Base-by-base conservation (phyloP, 2,797 vertebrate species). In the Hyperoplus immaculatus region DNA sequence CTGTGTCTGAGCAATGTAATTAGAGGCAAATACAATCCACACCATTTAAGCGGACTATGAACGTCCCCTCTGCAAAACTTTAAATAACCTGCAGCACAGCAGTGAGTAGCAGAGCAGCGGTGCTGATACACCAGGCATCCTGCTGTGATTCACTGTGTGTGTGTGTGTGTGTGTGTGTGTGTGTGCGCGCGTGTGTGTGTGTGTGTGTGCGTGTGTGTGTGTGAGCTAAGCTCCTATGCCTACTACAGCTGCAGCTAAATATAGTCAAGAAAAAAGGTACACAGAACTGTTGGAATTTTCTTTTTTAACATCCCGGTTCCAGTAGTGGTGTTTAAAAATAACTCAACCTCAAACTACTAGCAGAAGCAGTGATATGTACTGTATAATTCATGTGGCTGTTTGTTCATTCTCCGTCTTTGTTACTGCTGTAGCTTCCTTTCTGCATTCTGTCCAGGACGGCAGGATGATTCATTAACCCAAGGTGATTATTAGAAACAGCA, bases 41-140 rank as follows among this genome's bases (percentile, higher is more conserved):
- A 67, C 21, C 43, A 42, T 67, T 78, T 73, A 54, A 42, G 69
- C 56, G 56, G 60, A 60, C 42, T 57, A 36, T 43, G 72, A 82
- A 29, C 29, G 29, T 29, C 29, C 73, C 75, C 74, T 70, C 54
- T 45, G 50, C 38, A 53, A 57, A 75, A 69, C 71, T 63, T 81
- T 60, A 72, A 84, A 88, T 80, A 88, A 82, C 66, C 66, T 65
- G 63, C 82, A 81, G 83, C 64, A 7, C 38, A 54, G 63, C 54
- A 61, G 64, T n/a, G 45, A 72, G 42, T 58, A 53, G 76, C 70
- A 70, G 76, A 68, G 61, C 58, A 77, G 55, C 5, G 68, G 15
- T 39, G 78, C 78, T 41, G 65, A 69, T 50, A 51, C 66, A 82
- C 56, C 61, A 64, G 57, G 50, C 49, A 29, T 49, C 55, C 7